Conservation (phyloP, 2,888 invertebrate genomes). For the Gymnosoma rotundatum region DNA sequence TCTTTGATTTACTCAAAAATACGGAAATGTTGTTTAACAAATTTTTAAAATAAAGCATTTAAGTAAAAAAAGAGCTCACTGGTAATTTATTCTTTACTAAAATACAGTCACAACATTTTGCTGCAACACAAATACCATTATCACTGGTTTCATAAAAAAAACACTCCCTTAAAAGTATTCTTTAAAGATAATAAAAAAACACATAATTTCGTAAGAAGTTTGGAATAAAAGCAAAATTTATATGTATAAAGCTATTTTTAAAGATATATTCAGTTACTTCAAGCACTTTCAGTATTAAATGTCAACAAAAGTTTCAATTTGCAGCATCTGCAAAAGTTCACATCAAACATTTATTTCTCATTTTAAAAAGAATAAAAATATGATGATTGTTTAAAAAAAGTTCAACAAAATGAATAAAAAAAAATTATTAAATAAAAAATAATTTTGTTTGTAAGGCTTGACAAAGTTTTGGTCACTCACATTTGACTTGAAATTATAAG, state of each 20-base stretch:
- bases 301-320: constrained; percentile 23
- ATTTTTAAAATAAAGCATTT: too few relatives aligned
- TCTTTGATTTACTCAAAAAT: too few relatives aligned
- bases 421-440: too few relatives aligned
- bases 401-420: not conserved
- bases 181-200: not conserved
- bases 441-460: constrained; percentile 12
- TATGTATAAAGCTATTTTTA: not conserved
- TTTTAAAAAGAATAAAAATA: too few relatives aligned
- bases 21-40: too few relatives aligned
- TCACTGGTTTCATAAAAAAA: too few relatives aligned
- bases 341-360: constrained; percentile 6
- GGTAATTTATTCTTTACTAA: too few relatives aligned
- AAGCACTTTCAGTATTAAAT: constrained; percentile 30
- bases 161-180: not conserved
- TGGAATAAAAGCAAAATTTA: too few relatives aligned
- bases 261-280: constrained; percentile 19
- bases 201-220: too few relatives aligned
- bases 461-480: constrained; percentile 15
- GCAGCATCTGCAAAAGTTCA: constrained; percentile 44
- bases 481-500: constrained; percentile 15
- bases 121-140: too few relatives aligned
- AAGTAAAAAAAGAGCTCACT: too few relatives aligned
- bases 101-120: too few relatives aligned
- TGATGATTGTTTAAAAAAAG: not conserved